Evolutionary conservation across 2,113 vertebrate species (phyloP), one percentile per base, ranked within the genome.

Genomic region (Indicator indicator): DNA sequence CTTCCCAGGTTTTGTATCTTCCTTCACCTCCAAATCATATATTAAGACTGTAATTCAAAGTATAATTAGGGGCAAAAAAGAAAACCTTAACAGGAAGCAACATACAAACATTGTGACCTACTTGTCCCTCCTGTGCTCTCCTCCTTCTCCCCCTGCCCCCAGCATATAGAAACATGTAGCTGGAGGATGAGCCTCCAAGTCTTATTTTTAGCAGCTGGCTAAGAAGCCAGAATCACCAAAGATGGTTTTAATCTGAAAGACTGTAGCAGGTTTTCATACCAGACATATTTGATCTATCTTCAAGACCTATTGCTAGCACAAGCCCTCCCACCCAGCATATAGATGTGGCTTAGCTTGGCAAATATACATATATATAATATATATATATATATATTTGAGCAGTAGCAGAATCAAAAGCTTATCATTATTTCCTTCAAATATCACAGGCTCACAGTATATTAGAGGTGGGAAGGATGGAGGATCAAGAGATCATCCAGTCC

Each of bases 201-300:
- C 8, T 36, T 36, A 18, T 46, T 21, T 26, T 12, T 90, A 60
- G 48, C 36, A 80, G 19, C 56, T 50, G 24, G n/a, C 33, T 89
- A 67, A 77, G 48, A 94, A 83, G 55, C 17, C 76, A 30, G 18
- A 83, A 54, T 58, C 48, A 68, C 15, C 59, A 40, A 50, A 74
- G 30, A 40, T 9, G 73, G 48, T 54, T 80, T 62, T 56, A 64
- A 77, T 12, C 40, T 62, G 58, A 79, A 96, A 89, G 36, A 44
- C 33, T 20, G 50, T 17, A 54, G 72, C 40, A 85, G 46, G 36
- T 89, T 96, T 91, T 83, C 59, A 26, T 38, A 79, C 27, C 46
- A 92, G 32, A 93, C 80, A 18, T 67, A 81, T 72, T 91, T 88
- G 65, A 85, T 78, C 58, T 70, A 28, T 65, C 75, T 90, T 71